phyloP scores from a whole-genome alignment of 2,888 invertebrate species.

The Prosapia bicincta region DNA sequence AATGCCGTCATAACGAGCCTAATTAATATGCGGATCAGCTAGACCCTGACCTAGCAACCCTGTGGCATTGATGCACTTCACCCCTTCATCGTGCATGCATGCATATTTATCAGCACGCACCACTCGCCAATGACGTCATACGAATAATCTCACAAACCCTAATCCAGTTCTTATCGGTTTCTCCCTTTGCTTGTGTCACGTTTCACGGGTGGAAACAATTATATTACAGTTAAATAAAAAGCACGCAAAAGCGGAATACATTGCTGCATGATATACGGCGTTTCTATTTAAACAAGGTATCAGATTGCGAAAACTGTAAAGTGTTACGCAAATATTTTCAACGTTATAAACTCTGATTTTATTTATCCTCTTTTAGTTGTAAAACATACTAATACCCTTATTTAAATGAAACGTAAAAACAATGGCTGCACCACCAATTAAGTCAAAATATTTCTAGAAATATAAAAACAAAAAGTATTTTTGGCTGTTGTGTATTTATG shows the following conservation, averaged over 20 bases:
- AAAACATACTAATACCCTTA: too few species aligned
- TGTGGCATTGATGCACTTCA: background rate
- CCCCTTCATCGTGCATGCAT: background rate
- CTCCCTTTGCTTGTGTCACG: background rate
- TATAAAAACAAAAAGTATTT: too few species aligned
- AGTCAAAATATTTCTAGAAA: too few species aligned
- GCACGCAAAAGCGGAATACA: background rate
- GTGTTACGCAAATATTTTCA: too few species aligned
- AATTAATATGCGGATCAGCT: background rate
- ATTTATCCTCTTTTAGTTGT: too few species aligned
- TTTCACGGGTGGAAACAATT: background rate
- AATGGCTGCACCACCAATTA: too few species aligned
- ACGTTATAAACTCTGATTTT: too few species aligned
- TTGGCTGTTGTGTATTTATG: too few species aligned
- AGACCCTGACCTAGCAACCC: background rate
- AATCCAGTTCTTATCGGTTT: background rate
- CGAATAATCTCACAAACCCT: background rate
- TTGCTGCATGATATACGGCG: background rate
- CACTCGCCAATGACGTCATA: background rate
- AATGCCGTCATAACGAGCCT: too few species aligned
- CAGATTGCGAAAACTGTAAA: too few species aligned
- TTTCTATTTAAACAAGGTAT: too few species aligned
- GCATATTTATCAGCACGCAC: background rate
- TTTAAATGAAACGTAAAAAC: too few species aligned
- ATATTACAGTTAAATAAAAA: background rate